phyloP scores from a whole-genome alignment of 2,113 vertebrate species.

The Zapus hudsonius region DNA sequence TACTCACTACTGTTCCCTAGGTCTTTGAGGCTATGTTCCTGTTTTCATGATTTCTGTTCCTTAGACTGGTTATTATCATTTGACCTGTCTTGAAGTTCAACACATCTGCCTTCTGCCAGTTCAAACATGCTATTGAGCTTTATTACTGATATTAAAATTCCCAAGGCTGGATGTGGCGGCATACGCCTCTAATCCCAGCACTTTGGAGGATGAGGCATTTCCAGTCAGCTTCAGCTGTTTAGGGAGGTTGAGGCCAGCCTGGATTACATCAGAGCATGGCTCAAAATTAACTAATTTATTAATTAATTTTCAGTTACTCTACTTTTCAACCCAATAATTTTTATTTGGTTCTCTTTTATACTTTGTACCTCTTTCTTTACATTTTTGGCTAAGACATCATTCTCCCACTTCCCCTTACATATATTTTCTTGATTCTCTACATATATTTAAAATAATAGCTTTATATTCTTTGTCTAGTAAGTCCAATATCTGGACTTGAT shows the following conservation, averaged over 20 bases:
- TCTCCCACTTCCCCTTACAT: not conserved
- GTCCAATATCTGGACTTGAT: not conserved
- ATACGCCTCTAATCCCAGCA: not conserved
- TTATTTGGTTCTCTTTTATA: not conserved
- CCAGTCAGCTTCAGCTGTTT: not conserved
- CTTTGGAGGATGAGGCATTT: not conserved
- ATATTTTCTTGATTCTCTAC: conserved; percentile 23
- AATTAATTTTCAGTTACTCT: not conserved
- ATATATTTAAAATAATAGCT: conserved; percentile 15
- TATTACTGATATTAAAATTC: not conserved
- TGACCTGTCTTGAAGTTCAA: not conserved
- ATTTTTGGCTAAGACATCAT: not conserved
- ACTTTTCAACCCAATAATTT: conserved; percentile 18
- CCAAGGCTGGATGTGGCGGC: not conserved
- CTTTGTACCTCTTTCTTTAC: not conserved
- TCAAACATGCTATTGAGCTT: not conserved
- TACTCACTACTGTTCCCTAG: not conserved
- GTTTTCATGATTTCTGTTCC: not conserved
- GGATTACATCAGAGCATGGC: too few relatives aligned
- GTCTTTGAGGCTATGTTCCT: not conserved
- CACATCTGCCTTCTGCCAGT: conserved; percentile 7
- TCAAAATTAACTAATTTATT: not conserved
- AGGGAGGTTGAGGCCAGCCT: too few relatives aligned
- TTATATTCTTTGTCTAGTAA: conserved; percentile 15
- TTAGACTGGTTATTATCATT: not conserved